Evolutionary conservation across 1,140 invertebrate genomes (phyloP), one percentile per base, ranked within the genome.

Genomic region (Drosophila arawakana): DNA sequence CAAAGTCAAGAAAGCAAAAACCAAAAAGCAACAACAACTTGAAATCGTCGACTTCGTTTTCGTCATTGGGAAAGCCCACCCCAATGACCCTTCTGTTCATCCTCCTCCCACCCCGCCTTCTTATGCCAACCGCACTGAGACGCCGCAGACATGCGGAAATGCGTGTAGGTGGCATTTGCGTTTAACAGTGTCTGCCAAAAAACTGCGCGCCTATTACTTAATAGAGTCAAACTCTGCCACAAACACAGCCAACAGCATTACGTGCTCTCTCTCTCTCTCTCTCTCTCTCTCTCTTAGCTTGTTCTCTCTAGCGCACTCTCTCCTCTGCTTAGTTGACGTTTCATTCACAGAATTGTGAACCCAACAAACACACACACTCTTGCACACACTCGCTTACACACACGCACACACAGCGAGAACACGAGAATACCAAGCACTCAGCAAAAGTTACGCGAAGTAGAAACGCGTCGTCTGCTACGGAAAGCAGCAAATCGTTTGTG

Each of bases 141-240:
- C 44, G 37, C 54, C 66, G 43, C 58, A 54, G 67, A 71, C 52
- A 67, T 43, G 61, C 50, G 60, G 50, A 73, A 73, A 41, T 74
- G 72, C 72, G 72, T 65, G 73, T 52, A 70, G 73, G 68, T 58
- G 73, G 59, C 35, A 65, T 30, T 55, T 21, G 34, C 30, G 57
- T 34, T 74, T 39, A 55, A 54, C 49, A 65, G 62, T 55, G 58
- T 34, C 49, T 71, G 73, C 68, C 73, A 74, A 80, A 74, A 73
- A 55, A 73, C 84, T 88, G 84, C 54, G 80, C 71, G 74, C 84
- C 84, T 84, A 79, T 85, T 89, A 89, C 81, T 79, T 89, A 90
- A 89, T 90, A 90, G 78, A 89, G 84, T 90, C 84, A 68, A 90
- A 74, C 62, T 88, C 76, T 71, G 76, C 39, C 72, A 60, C 84